phyloP scores from a whole-genome alignment of 2,113 vertebrate genomes.

The Nibea albiflora region DNA sequence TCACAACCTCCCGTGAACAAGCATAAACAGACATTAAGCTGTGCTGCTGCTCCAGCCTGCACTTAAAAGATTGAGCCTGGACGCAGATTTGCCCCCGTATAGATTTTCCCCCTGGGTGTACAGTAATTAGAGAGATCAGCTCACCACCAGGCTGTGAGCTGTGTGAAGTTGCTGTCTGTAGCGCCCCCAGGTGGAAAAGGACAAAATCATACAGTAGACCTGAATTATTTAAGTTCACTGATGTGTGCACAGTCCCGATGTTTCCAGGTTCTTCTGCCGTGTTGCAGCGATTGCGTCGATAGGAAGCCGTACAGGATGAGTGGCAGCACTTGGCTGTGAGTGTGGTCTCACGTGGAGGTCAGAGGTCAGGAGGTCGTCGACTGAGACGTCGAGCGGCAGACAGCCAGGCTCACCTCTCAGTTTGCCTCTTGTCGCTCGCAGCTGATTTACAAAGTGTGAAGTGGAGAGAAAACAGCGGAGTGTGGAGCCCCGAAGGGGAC shows the following conservation, averaged over 20 bases:
- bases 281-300: not conserved
- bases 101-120: slow-evolving; percentile 20
- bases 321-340: slow-evolving; percentile 5
- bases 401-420: slow-evolving; percentile 41
- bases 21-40: slow-evolving; percentile 72
- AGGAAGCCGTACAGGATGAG: not conserved
- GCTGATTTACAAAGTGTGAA: slow-evolving; percentile 49
- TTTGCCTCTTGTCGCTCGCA: not conserved
- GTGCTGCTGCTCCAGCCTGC: slow-evolving; percentile 56
- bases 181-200: slow-evolving; percentile 68
- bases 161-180: slow-evolving; percentile 46
- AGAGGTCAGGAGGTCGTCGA: slow-evolving; percentile 50
- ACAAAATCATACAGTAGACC: not conserved
- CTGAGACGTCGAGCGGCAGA: slow-evolving; percentile 46
- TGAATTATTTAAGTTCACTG: not conserved
- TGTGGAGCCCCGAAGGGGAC: not conserved
- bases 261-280: not conserved
- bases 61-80: slow-evolving; percentile 71
- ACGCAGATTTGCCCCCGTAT: slow-evolving; percentile 45
- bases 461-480: not conserved
- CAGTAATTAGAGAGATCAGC: slow-evolving; percentile 62
- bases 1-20: slow-evolving; percentile 51
- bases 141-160: slow-evolving; percentile 21
- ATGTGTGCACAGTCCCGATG: not conserved
- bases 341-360: slow-evolving; percentile 30